A percentile compares a stretch with the other conserved stretches of the same genome.
phyloP scores from a whole-genome alignment of 2,797 vertebrate genomes.

The Pogoniulus pusillus region DNA sequence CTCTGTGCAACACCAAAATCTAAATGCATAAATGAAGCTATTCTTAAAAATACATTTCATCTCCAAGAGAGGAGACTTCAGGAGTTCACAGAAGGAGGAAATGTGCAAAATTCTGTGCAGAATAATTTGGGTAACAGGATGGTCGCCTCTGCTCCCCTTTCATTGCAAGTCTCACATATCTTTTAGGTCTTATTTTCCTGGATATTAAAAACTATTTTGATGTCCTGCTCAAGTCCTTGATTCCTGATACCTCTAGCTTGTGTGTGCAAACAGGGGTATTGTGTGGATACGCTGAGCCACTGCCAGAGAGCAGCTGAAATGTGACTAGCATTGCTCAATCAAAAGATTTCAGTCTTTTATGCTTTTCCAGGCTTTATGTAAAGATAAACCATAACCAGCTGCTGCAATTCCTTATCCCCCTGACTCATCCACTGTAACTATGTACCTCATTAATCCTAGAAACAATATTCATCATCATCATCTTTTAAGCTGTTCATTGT shows the following conservation, averaged over 20 bases:
- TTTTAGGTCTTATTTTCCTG: not conserved
- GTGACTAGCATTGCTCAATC: not conserved
- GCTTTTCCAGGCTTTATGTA: not conserved
- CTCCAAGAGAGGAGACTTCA: not conserved
- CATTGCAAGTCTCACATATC: not conserved
- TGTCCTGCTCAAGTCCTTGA: not conserved
- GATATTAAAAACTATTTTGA: not conserved
- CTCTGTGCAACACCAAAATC: not conserved
- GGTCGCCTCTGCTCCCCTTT: not conserved
- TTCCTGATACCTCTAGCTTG: not conserved
- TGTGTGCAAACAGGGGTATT: not conserved
- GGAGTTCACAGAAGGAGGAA: not conserved
- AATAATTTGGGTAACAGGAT: not conserved
- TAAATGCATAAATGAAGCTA: not conserved
- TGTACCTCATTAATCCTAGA: not conserved
- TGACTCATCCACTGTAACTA: not conserved
- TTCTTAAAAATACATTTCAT: not conserved
- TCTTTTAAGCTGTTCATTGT: not conserved
- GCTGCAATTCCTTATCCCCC: not conserved
- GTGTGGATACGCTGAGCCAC: not conserved
- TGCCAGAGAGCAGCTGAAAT: not conserved
- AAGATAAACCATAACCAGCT: not conserved
- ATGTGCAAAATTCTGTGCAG: not conserved
- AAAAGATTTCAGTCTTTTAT: not conserved
- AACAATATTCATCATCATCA: not conserved